Evolutionary conservation across 1,140 invertebrate species (phyloP), one percentile per base, ranked within the genome.

Genomic region (Campoletis sonorensis): DNA sequence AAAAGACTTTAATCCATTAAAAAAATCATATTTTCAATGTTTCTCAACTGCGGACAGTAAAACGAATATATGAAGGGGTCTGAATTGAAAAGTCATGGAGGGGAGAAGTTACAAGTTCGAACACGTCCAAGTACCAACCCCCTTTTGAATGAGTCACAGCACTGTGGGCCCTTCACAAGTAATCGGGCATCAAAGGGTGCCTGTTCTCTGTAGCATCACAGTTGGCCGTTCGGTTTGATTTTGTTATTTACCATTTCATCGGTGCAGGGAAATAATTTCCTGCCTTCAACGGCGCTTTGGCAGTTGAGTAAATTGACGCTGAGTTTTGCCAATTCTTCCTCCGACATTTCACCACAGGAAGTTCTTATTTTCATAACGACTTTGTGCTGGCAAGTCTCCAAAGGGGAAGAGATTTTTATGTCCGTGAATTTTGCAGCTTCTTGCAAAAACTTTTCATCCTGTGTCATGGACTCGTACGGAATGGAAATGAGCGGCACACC

Each of bases 221-320:
- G 40, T 11, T 71, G 30, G 79, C n/a, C 10, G 72, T 81, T 61
- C 54, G 18, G 21, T 58, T 68, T 80, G 8, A 76, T 72, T 37
- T 45, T 45, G 10, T 77, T 90, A 94, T 37, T 78, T 90, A 94
- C 94, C 95, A 96, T 96, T 77, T 93, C 88, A 27, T 93, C 91
- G 1, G 93, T 93, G 82, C 95, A 96, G 2, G 92, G 92, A 87
- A 92, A 95, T 26, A 93, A 90, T 84, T 92, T 92, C 79, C 95
- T 89, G 0, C 94, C 93, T 87, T 96, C 95, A 11, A 93, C 92
- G 51, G 91, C 90, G 3, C 94, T 94, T 81, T 96, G 95, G 88
- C 95, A 96, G 86, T 96, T 96, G 21, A 96, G 89, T 23, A 96
- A 90, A 88, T 94, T 93, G 40, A 96, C 95, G 71, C 94, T 93